These are phyloP conservation scores for Cheirogaleus major DNA, from an alignment of 2,797 vertebrate species.

Conservation along the genomic window DNA sequence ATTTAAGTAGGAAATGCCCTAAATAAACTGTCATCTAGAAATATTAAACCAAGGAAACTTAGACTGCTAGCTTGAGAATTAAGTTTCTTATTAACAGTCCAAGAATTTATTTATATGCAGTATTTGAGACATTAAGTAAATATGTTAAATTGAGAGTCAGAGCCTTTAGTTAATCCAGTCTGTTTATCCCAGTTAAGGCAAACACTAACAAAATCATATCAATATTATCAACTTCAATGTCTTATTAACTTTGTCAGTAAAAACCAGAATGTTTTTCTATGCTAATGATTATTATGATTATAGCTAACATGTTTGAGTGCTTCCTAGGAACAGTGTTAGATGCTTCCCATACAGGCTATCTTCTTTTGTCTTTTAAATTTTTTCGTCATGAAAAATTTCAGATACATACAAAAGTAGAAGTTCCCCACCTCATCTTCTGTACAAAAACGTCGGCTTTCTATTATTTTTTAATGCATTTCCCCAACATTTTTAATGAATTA, in stretches of 20 bases:
- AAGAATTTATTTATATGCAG: slow-evolving; percentile 38
- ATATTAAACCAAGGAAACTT: slow-evolving; percentile 47
- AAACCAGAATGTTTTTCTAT: slow-evolving; percentile 33
- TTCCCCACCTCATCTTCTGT: not conserved
- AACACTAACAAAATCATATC: not conserved
- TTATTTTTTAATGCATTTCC: not conserved
- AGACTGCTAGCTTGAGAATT: slow-evolving; percentile 27
- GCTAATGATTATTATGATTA: not conserved
- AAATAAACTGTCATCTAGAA: slow-evolving; percentile 17
- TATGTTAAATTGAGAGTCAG: not conserved
- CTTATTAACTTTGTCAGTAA: slow-evolving; percentile 36
- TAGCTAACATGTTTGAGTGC: not conserved
- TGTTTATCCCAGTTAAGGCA: not conserved
- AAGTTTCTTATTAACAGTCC: not conserved
- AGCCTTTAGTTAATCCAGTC: not conserved
- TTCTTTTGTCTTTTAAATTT: not conserved
- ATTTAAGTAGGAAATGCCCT: slow-evolving; percentile 47
- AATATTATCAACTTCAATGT: not conserved
- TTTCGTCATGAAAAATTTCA: slow-evolving; percentile 38
- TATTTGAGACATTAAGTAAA: slow-evolving; percentile 51
- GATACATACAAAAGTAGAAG: not conserved
- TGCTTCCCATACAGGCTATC: not conserved
- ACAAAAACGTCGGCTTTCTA: not conserved
- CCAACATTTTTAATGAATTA: not conserved
- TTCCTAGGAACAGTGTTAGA: not conserved